phyloP scores from a whole-genome alignment of 1,140 invertebrate species.

The Drosophila rufa region DNA sequence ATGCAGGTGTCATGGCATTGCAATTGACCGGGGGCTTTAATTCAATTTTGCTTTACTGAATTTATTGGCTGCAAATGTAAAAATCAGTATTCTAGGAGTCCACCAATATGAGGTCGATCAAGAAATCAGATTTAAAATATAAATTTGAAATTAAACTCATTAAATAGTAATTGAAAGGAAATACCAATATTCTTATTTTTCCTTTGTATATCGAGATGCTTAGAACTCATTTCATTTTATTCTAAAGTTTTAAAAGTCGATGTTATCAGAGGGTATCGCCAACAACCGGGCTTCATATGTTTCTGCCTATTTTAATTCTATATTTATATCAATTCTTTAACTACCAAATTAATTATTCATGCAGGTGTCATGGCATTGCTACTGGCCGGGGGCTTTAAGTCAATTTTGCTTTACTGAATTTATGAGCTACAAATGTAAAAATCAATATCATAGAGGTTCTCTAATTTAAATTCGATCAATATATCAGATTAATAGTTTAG shows the following conservation, averaged over 20 bases:
- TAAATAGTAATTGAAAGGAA: too few relatives aligned
- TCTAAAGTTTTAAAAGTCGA: not conserved
- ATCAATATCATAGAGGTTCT: not conserved
- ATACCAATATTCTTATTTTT: too few relatives aligned
- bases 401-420: not conserved
- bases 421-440: not conserved
- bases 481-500: too few relatives aligned
- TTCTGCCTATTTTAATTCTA: not conserved
- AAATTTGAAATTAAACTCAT: too few relatives aligned
- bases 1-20: conserved; percentile 5
- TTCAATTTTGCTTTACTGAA: conserved; percentile 8
- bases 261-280: too few relatives aligned
- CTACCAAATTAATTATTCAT: conserved; percentile 4
- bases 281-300: not conserved
- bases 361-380: conserved; percentile 3
- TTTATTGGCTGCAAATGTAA: not conserved
- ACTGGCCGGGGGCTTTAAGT: not conserved
- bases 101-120: too few relatives aligned
- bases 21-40: not conserved
- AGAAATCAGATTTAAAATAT: too few relatives aligned
- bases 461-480: too few relatives aligned
- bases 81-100: not conserved
- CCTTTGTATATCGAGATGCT: too few relatives aligned
- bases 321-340: not conserved
- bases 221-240: not conserved